Conservation (phyloP, 2,888 invertebrate genomes). For the Tipula vernalis region DNA sequence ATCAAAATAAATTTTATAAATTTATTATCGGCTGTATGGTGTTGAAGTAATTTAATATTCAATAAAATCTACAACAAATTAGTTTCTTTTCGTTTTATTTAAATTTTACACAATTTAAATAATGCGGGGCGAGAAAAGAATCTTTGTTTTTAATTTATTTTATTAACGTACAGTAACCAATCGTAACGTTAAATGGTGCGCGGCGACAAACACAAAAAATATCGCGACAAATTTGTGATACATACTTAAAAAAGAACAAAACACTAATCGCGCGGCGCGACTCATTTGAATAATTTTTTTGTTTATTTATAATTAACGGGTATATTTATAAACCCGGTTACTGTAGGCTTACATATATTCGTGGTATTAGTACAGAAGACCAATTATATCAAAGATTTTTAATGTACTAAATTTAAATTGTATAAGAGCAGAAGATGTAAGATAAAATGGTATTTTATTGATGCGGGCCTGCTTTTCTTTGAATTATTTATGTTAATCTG, state of each 20-base stretch:
- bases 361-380: not conserved
- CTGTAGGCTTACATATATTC: not conserved
- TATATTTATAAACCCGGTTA: not conserved
- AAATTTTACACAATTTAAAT: not conserved
- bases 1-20: not conserved
- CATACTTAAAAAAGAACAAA: not conserved
- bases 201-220: not conserved
- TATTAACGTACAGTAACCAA: not conserved
- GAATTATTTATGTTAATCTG: too few relatives aligned
- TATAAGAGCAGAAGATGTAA: too few relatives aligned
- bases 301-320: not conserved
- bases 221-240: not conserved
- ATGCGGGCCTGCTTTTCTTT: too few relatives aligned
- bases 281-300: not conserved
- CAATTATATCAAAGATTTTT: too few relatives aligned
- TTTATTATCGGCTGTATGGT: not conserved
- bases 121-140: not conserved
- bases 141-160: not conserved
- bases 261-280: not conserved
- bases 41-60: conserved; percentile 4
- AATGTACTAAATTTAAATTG: too few relatives aligned
- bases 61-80: not conserved
- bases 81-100: not conserved
- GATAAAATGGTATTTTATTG: too few relatives aligned
- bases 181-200: not conserved